Percentiles rank a stretch among this genome's conserved stretches.
These are phyloP conservation scores for Megaceryle alcyon DNA, from an alignment of 2,797 vertebrate species.

Conservation along the genomic window DNA sequence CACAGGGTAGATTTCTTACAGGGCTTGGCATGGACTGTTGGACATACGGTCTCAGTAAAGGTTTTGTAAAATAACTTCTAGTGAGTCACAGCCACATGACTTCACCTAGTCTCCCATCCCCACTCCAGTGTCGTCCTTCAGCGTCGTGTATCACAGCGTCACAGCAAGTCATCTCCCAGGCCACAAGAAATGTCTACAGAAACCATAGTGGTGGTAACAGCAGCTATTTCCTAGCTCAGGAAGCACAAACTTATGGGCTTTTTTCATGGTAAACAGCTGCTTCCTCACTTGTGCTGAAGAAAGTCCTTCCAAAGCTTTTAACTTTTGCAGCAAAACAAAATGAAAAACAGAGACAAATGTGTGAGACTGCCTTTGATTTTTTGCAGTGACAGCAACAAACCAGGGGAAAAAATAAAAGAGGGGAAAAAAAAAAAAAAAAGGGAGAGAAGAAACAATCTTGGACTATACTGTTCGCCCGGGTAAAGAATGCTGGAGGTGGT, in stretches of 20 bases:
- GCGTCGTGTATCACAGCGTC: background rate
- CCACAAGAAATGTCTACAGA: conserved; percentile 14
- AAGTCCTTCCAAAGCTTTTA: conserved; percentile 44
- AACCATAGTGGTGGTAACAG: background rate
- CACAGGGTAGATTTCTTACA: background rate
- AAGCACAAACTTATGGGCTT: background rate
- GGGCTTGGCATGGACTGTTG: background rate
- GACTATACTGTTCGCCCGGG: background rate
- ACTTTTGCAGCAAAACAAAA: conserved; percentile 56
- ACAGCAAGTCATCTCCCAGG: background rate
- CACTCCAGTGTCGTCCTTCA: background rate
- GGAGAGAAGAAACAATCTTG: background rate
- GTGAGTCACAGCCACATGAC: conserved; percentile 44
- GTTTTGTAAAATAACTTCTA: conserved; percentile 27
- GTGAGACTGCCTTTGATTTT: conserved; percentile 52
- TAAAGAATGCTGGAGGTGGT: conserved; percentile 40
- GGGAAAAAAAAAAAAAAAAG: background rate
- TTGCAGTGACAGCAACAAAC: background rate
- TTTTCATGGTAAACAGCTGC: conserved; percentile 58
- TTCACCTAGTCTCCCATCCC: conserved; percentile 1
- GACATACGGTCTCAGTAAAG: background rate
- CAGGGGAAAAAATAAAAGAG: too few species aligned
- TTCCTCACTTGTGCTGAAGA: conserved; percentile 47
- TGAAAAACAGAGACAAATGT: conserved; percentile 55
- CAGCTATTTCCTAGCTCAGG: conserved; percentile 39